These are phyloP conservation scores for Hesperophylax magnus DNA, from an alignment of 1,140 invertebrate genomes.

Conservation along the genomic window DNA sequence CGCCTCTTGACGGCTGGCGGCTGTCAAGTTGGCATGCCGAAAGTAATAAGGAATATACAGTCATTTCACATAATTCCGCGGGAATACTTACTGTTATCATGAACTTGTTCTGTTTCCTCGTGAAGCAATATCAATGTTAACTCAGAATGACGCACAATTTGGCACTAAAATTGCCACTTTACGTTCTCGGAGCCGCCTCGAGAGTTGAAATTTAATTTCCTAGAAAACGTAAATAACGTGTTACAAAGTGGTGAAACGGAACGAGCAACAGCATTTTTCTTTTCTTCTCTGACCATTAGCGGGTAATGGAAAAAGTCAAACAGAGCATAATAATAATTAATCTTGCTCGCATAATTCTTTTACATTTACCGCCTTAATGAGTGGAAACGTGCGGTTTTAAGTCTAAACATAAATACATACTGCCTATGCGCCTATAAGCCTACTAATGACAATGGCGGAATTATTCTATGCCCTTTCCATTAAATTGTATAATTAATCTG, in stretches of 20 bases:
- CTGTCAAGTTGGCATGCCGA: slow-evolving; percentile 1
- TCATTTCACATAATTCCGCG: too few species aligned
- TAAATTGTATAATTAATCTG: slow-evolving; percentile 22
- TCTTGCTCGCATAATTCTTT: slow-evolving; percentile 23
- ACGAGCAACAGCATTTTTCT: slow-evolving; percentile 24
- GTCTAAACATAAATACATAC: slow-evolving; percentile 8
- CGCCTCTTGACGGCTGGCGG: background rate
- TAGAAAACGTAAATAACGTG: slow-evolving; percentile 14
- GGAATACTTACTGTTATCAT: too few species aligned
- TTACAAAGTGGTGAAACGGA: slow-evolving; percentile 11
- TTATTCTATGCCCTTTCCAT: slow-evolving; percentile 16
- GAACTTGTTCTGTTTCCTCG: too few species aligned
- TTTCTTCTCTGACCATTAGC: slow-evolving; percentile 37
- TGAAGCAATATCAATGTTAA: background rate
- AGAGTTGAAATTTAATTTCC: slow-evolving; percentile 23
- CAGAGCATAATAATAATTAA: slow-evolving; percentile 39
- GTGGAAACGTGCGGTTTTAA: slow-evolving; percentile 20
- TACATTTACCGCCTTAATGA: slow-evolving; percentile 17
- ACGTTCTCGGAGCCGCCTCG: background rate
- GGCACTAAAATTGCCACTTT: slow-evolving; percentile 25
- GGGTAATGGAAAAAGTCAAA: slow-evolving; percentile 33
- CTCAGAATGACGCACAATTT: slow-evolving; percentile 14
- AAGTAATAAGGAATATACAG: background rate
- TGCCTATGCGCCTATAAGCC: background rate
- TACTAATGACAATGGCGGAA: slow-evolving; percentile 21